These are phyloP conservation scores for Chamaea fasciata DNA, from an alignment of 2,113 vertebrate genomes.

Conservation along the genomic window DNA sequence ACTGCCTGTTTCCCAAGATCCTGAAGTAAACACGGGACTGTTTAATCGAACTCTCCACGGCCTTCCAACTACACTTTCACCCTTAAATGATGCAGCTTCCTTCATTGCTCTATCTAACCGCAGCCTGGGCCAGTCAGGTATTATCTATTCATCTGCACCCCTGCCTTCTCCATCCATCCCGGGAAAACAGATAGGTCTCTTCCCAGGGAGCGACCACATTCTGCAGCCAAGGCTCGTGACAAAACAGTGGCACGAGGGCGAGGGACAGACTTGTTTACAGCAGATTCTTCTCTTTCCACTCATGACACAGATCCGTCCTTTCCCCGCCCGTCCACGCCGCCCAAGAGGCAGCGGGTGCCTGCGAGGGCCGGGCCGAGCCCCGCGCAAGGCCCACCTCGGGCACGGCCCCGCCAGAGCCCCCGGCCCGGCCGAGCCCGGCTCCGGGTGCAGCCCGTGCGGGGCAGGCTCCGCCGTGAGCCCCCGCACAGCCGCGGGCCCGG, in stretches of 20 bases:
- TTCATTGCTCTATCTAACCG: neutral
- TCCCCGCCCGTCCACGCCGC: accelerated
- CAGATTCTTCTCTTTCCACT: too few species aligned
- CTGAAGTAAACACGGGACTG: neutral
- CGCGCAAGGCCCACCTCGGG: neutral
- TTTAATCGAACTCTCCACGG: neutral
- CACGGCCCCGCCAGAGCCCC: neutral
- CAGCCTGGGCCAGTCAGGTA: neutral
- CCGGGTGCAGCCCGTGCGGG: neutral
- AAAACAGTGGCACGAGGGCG: accelerated
- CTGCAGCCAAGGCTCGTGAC: neutral
- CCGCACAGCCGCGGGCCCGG: neutral
- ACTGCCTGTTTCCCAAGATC: neutral
- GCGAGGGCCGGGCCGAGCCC: neutral
- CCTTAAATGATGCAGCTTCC: neutral
- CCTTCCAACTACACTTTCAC: neutral
- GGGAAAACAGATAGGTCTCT: neutral
- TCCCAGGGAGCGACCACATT: neutral
- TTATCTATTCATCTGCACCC: neutral
- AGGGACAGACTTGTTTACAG: neutral
- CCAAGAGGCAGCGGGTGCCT: accelerated
- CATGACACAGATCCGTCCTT: accelerated
- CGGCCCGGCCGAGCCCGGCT: neutral
- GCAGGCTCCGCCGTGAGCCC: accelerated
- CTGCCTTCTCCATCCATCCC: neutral